Base-by-base conservation (phyloP, 2,888 invertebrate genomes). In the Micropterix aruncella region DNA sequence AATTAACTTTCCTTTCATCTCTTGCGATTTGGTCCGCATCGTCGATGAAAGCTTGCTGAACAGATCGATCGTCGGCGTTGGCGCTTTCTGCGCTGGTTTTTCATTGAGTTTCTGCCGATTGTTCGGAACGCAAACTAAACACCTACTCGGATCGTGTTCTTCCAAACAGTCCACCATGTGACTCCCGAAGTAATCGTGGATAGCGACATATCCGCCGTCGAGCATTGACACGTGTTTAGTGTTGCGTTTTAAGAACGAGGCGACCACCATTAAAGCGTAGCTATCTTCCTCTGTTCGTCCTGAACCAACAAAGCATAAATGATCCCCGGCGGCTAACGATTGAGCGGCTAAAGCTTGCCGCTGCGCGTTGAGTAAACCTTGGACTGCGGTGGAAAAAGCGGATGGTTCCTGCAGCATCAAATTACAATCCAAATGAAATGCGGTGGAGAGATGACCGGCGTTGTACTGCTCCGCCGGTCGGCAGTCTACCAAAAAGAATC, bases 181-280 rank as follows among this genome's bases (percentile, higher is more conserved):
- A 45, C 85, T 83, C 12, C 83, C 81, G 58, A 93, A 83, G 55
- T 87, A 83, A 52, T 87, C 83, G 57, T 89, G 89, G 50, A 89
- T 79, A 18, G 86, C 82, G 54, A 74, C 71, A 65, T 94, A 97
- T 2, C 97, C 97, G 46, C 95, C 94, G 51, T 84, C 83, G 16
- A 95, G 75, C 65, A 95, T 78, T 41, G 93, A 91, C 40, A 99
- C 90, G 60, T 90, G 95, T 55, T 87, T 85, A 1, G 88, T 89
- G 59, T 91, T 88, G 60, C 89, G 86, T 64, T 96, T 95, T 40
- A 99, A 73, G 63, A 99, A 96, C 45, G 92, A 91, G 3, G 97
- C 92, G 14, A 99, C 90, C 17, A 96, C 95, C 97, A 99, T 99
- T 60, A 95, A 88, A 15, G 95, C 92, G 60, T 93, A 94, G 54